Conservation (phyloP, 2,113 vertebrate genomes). For the Vicugna pacos region DNA sequence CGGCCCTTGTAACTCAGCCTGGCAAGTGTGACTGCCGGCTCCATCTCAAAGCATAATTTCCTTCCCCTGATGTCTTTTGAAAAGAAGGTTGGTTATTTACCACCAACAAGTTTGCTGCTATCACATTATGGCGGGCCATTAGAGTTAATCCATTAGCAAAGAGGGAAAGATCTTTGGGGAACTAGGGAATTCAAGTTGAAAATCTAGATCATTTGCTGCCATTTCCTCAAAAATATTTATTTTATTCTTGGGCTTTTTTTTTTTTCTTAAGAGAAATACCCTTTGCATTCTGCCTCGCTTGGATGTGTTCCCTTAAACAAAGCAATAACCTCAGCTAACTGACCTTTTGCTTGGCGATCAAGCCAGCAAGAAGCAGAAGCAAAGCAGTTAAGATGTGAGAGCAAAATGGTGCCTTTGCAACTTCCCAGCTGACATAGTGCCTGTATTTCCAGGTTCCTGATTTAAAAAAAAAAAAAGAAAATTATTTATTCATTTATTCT, state of each 20-base stretch:
- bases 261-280: slow-evolving; percentile 2
- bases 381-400: neutral
- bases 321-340: slow-evolving; percentile 10
- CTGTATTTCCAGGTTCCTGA: neutral
- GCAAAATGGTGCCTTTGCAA: neutral
- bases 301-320: slow-evolving; percentile 55
- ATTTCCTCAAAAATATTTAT: slow-evolving; percentile 70
- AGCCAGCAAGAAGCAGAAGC: neutral
- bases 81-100: slow-evolving; percentile 82
- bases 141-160: slow-evolving; percentile 78
- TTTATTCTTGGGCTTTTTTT: slow-evolving; percentile 27
- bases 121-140: slow-evolving; percentile 77
- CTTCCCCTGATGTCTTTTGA: slow-evolving; percentile 77
- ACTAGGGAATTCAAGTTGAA: slow-evolving; percentile 66
- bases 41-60: slow-evolving; percentile 72
- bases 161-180: slow-evolving; percentile 68
- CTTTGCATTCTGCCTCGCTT: neutral
- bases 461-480: slow-evolving; percentile 46
- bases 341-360: neutral
- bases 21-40: slow-evolving; percentile 70
- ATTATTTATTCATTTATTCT: slow-evolving; percentile 63
- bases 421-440: neutral
- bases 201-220: slow-evolving; percentile 69
- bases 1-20: slow-evolving; percentile 84
- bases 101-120: slow-evolving; percentile 77